Evolutionary conservation across 2,888 invertebrate species (phyloP).

Genomic region (Pammene fasciana): DNA sequence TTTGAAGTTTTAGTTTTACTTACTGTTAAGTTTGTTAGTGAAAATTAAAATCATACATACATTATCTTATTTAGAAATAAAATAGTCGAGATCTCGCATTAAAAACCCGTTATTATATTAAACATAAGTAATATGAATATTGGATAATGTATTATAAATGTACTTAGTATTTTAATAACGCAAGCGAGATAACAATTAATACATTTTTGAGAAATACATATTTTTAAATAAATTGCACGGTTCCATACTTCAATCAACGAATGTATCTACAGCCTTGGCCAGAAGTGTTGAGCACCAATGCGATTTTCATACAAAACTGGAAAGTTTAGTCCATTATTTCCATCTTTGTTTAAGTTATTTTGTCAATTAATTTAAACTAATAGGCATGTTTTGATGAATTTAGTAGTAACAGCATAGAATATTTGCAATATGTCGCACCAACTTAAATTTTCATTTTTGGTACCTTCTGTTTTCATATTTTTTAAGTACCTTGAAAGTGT

Average conservation of each 20-base stretch:
- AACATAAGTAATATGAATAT: slow-evolving; percentile 2
- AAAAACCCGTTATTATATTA: neutral
- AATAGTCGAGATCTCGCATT: slow-evolving; percentile 19
- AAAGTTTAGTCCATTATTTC: no score
- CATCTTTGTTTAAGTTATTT: no score
- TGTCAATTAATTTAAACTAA: no score
- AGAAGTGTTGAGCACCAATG: no score
- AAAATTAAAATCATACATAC: slow-evolving; percentile 4
- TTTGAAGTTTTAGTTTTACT: neutral
- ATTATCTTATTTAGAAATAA: slow-evolving; percentile 7
- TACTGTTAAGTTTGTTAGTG: neutral
- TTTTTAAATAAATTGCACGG: slow-evolving; percentile 15
- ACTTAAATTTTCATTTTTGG: no score
- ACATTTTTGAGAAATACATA: neutral
- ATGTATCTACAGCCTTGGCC: no score
- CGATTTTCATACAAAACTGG: no score
- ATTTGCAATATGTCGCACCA: no score
- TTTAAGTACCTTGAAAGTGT: no score
- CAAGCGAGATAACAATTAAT: neutral
- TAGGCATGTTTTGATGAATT: no score
- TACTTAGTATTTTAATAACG: neutral
- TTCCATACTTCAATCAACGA: neutral
- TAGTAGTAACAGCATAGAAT: no score
- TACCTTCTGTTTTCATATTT: no score
- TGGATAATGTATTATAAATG: neutral